Evolutionary conservation across 2,113 vertebrate species (phyloP).

Genomic region (Stomatorhinus ivindoensis): DNA sequence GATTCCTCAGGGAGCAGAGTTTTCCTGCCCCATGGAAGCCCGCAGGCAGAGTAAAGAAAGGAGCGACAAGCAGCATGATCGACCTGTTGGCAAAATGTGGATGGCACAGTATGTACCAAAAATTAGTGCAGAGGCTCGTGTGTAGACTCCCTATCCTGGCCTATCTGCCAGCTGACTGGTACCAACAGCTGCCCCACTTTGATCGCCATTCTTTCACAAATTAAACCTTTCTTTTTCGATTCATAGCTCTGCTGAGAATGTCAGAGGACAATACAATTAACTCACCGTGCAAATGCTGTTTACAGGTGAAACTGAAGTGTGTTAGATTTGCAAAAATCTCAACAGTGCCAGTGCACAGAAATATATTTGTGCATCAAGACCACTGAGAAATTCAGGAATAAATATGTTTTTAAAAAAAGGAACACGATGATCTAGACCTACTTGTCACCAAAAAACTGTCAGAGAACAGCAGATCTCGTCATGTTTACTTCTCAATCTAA

Average conservation of each 20-base stretch:
- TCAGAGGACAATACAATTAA: background rate
- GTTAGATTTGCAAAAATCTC: background rate
- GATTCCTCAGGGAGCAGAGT: background rate
- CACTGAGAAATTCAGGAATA: background rate
- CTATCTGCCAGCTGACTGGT: background rate
- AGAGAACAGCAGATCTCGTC: background rate
- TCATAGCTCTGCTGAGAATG: background rate
- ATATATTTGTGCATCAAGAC: background rate
- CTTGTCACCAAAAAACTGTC: background rate
- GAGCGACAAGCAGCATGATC: background rate
- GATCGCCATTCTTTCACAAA: background rate
- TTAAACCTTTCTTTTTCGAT: background rate
- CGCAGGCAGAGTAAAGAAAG: background rate
- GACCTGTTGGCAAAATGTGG: background rate
- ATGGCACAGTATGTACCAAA: background rate
- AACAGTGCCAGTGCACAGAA: background rate
- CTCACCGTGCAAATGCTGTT: background rate
- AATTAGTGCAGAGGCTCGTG: background rate
- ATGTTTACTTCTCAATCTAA: conserved; percentile 23
- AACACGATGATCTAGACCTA: background rate
- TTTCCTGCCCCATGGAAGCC: background rate
- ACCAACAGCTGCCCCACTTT: background rate
- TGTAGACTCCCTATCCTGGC: background rate
- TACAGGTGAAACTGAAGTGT: background rate
- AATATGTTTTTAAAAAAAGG: background rate